Base-by-base conservation (phyloP, 2,113 vertebrate species). In the Lethenteron reissneri region DNA sequence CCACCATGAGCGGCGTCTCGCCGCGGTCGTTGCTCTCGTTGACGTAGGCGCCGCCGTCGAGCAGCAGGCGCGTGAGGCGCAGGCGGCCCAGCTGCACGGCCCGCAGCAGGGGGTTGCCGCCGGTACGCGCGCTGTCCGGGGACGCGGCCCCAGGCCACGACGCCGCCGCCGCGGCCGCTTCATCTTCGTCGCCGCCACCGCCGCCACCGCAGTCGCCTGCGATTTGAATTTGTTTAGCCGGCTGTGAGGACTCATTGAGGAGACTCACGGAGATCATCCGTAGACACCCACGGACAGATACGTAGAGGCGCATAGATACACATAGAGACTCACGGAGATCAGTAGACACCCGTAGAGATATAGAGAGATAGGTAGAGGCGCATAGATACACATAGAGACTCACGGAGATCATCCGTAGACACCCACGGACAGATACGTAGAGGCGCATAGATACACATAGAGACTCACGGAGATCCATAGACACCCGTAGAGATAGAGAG, bases 21-120 rank as follows among this genome's bases (percentile, higher is more conserved):
- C 89, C 89, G 1, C 82, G 83, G 60, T 89, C 85, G 0, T 92
- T 92, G 80, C 89, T 91, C 75, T 94, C 88, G 0, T 90, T 94
- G 78, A 91, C 87, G 57, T 92, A 89, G 1, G 88, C 87, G 0
- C 89, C 89, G 1, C 89, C 89, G 58, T 91, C 89, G 72, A 94
- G 77, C 74, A 92, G 82, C 59, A 90, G 84, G 62, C 89, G 78
- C 73, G 89, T 87, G 74, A 92, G 81, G 58, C 87, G 79, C 58
- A 92, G 79, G 73, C 89, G 82, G 17, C 81, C 81, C 0, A 88
- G 84, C 87, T 86, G 88, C 59, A 90, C 87, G 0, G 89, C 89
- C 80, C 88, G 87, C 72, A 91, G 79, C 11, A 91, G 84, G 0
- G 87, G 88, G 77, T 88, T 88, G 2, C 87, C 85, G 8, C 87